Evolutionary conservation across 2,113 vertebrate genomes (phyloP).

Genomic region (Laterallus jamaicensis): DNA sequence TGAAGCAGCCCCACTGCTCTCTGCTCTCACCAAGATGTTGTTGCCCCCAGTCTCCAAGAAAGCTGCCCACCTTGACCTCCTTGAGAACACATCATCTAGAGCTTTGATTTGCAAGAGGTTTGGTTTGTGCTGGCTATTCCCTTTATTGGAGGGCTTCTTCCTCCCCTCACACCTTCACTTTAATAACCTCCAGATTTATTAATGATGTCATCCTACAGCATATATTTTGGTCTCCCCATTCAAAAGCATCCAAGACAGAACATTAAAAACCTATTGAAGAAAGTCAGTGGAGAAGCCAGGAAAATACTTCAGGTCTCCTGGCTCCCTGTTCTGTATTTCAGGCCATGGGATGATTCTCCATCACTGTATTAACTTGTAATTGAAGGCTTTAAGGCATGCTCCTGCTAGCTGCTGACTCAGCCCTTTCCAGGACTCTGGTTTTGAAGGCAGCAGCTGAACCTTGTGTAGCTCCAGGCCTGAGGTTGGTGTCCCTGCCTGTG

Average conservation of each 20-base stretch:
- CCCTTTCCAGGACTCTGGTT: not conserved
- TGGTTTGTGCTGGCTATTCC: not conserved
- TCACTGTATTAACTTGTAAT: not conserved
- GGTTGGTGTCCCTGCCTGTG: no score
- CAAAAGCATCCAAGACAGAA: not conserved
- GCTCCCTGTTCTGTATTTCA: not conserved
- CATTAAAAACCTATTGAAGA: not conserved
- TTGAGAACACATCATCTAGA: not conserved
- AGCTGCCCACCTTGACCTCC: not conserved
- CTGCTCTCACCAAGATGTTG: not conserved
- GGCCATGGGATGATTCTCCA: not conserved
- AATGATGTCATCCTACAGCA: not conserved
- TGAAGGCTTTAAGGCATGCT: not conserved
- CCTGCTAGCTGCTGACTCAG: constrained; percentile 26
- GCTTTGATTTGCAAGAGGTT: not conserved
- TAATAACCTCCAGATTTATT: not conserved
- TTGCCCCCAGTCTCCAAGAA: rapidly evolving
- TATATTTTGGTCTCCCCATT: not conserved
- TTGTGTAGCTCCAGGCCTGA: no score
- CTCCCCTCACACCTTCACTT: not conserved
- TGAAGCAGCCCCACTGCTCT: not conserved
- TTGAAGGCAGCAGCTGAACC: not conserved
- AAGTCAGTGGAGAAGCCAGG: not conserved
- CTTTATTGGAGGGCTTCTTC: not conserved
- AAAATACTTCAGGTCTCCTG: not conserved